Evolutionary conservation across 2,113 vertebrate species (phyloP).

Genomic region (Pavo muticus): DNA sequence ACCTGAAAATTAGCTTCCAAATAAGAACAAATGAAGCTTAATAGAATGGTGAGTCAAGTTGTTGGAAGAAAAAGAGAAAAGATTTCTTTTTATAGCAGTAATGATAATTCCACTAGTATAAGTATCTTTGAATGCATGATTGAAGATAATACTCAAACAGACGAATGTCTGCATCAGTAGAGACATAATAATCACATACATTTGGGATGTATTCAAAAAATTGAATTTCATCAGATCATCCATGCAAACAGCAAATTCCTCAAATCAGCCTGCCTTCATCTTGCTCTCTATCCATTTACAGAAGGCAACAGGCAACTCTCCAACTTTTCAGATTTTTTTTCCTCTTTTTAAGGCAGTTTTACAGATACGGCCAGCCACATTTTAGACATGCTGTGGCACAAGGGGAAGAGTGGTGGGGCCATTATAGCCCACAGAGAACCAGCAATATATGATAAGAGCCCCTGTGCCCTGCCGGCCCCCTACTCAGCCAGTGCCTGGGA

Average conservation of each 20-base stretch:
- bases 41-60: background rate
- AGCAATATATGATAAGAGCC: rapidly evolving
- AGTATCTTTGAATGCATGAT: background rate
- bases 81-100: slow-evolving; percentile 19
- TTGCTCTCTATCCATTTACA: background rate
- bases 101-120: slow-evolving; percentile 9
- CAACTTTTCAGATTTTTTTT: background rate
- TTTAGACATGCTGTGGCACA: background rate
- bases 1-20: slow-evolving; percentile 26
- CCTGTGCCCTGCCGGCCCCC: background rate
- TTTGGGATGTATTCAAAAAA: background rate
- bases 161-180: background rate
- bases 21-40: slow-evolving; percentile 34
- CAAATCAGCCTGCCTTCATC: background rate
- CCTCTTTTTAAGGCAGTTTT: background rate
- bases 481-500: background rate
- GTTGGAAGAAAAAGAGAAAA: background rate
- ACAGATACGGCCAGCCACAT: background rate
- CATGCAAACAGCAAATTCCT: slow-evolving; percentile 18
- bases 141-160: slow-evolving; percentile 25
- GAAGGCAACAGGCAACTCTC: background rate
- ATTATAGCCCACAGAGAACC: background rate
- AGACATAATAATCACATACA: background rate
- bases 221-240: background rate
- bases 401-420: background rate